Evolutionary conservation across 2,888 invertebrate species (phyloP).

Genomic region (Ernsta delagoae): DNA sequence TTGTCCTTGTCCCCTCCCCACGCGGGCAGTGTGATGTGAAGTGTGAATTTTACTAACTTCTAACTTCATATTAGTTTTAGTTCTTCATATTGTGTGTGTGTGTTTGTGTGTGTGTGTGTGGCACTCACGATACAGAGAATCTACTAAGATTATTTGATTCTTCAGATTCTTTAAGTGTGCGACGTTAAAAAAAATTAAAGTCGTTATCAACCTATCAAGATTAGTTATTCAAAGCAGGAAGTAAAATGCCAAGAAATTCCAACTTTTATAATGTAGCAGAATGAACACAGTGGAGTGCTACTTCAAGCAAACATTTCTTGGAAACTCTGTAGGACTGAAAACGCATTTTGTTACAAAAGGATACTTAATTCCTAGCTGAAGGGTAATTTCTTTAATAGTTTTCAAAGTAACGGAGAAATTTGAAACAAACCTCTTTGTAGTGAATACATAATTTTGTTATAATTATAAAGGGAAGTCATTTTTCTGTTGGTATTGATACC

Average conservation of each 20-base stretch:
- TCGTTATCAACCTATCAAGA: neutral
- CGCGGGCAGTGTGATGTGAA: no score
- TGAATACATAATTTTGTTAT: no score
- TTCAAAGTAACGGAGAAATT: neutral
- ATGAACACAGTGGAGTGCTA: neutral
- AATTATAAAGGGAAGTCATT: no score
- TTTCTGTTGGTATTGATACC: no score
- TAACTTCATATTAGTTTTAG: no score
- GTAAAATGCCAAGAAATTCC: neutral
- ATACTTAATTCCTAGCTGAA: neutral
- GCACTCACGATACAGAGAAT: no score
- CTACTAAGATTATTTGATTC: no score
- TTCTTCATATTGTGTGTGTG: no score
- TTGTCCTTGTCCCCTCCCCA: no score
- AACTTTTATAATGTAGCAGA: conserved; percentile 10
- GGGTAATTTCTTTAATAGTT: neutral
- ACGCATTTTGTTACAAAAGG: conserved; percentile 6
- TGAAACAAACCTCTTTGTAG: neutral
- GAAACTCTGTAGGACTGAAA: neutral
- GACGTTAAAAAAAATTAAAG: neutral
- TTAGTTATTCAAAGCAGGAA: neutral
- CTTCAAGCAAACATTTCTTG: conserved; percentile 11
- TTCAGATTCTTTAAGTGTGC: no score
- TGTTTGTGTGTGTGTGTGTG: no score
- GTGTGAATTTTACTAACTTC: no score